Evolutionary conservation across 2,113 vertebrate species (phyloP).

Genomic region (Neomonachus schauinslandi): DNA sequence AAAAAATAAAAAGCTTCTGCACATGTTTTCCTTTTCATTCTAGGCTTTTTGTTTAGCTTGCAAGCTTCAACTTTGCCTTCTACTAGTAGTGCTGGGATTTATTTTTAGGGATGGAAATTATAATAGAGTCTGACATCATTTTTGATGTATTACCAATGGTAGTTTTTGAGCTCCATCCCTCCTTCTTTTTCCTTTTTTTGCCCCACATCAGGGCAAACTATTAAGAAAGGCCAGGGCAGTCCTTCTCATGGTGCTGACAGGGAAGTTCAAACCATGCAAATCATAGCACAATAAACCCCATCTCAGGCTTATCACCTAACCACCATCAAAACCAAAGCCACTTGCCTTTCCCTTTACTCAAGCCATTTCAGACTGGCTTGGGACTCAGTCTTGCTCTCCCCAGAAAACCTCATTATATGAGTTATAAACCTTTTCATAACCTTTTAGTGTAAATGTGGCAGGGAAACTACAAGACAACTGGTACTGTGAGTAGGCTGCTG

Average conservation of each 20-base stretch:
- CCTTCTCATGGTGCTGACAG: background rate
- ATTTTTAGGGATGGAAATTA: conserved; percentile 39
- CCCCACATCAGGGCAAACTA: background rate
- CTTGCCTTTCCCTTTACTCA: background rate
- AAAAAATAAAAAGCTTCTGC: background rate
- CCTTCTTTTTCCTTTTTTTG: conserved; percentile 28
- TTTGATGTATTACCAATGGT: background rate
- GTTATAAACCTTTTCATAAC: background rate
- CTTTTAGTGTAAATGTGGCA: background rate
- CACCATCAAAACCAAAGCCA: conserved; percentile 42
- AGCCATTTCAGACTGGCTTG: conserved; percentile 16
- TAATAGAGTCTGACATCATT: conserved; percentile 9
- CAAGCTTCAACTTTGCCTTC: conserved; percentile 18
- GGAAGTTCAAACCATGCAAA: background rate
- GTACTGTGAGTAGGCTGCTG: conserved; percentile 7
- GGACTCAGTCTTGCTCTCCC: background rate
- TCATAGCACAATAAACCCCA: background rate
- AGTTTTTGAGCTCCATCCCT: background rate
- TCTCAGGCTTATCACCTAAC: background rate
- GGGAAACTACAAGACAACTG: background rate
- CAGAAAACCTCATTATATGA: background rate
- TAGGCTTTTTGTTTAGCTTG: background rate
- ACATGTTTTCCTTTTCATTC: conserved; percentile 5
- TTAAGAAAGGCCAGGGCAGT: background rate
- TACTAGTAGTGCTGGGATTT: background rate